Conservation (phyloP, 2,113 vertebrate species). For the Xenopus tropicalis region UCB_Xtro_10.0 CM004449.2:32181001-32181500, state of each 20-base stretch:
- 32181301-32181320: slow-evolving; percentile 41
- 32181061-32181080: slow-evolving; percentile 1
- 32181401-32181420: slow-evolving; percentile 43
- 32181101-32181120: background rate
- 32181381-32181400: slow-evolving; percentile 45
- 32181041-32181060: background rate
- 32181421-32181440: slow-evolving; percentile 10
- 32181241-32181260: slow-evolving; percentile 25
- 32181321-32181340: slow-evolving; percentile 41
- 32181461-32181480: slow-evolving; percentile 40
- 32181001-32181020: too few relatives aligned
- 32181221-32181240: slow-evolving; percentile 33
- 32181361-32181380: slow-evolving; percentile 44
- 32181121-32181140: background rate
- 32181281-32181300: slow-evolving; percentile 34
- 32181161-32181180: slow-evolving; percentile 31
- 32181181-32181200: slow-evolving; percentile 27
- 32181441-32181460: slow-evolving; percentile 41
- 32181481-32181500: slow-evolving; percentile 39
- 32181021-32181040: too few relatives aligned
- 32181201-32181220: slow-evolving; percentile 38
- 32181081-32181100: background rate
- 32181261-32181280: slow-evolving; percentile 40
- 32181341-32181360: slow-evolving; percentile 40
- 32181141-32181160: slow-evolving; percentile 21